These are phyloP conservation scores for Diploptera punctata DNA, from an alignment of 2,888 invertebrate species.

Conservation along the genomic window DNA sequence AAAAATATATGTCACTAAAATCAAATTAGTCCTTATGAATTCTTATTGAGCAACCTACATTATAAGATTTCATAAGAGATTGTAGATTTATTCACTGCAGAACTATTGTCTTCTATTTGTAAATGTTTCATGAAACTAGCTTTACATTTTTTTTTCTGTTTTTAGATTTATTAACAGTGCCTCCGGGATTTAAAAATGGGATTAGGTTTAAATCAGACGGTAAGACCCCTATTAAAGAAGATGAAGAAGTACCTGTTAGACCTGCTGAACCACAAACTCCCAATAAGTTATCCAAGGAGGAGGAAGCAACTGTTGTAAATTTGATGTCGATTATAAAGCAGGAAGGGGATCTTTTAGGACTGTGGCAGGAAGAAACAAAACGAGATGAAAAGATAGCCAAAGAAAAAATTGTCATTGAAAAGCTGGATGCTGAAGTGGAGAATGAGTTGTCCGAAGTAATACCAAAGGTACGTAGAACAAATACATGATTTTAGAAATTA, in stretches of 20 bases:
- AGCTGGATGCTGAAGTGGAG: constrained; percentile 14
- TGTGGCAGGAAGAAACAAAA: constrained; percentile 47
- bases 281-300: constrained; percentile 44
- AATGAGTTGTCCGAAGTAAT: constrained; percentile 21
- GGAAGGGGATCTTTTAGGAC: constrained; percentile 65
- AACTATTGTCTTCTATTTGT: background rate
- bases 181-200: constrained; percentile 72
- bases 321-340: constrained; percentile 66
- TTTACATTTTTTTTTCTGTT: constrained; percentile 49
- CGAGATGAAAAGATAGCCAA: constrained; percentile 43
- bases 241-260: constrained; percentile 31
- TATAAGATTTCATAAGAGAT: too few relatives aligned
- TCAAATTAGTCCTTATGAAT: too few relatives aligned
- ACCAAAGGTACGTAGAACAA: constrained; percentile 33
- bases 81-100: too few relatives aligned
- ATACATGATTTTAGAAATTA: too few relatives aligned
- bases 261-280: constrained; percentile 29
- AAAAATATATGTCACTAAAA: too few relatives aligned
- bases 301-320: constrained; percentile 58
- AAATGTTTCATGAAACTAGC: background rate
- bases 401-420: constrained; percentile 46
- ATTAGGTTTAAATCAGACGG: constrained; percentile 65
- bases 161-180: constrained; percentile 64
- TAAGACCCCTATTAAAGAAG: constrained; percentile 50
- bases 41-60: too few relatives aligned